Evolutionary conservation across 2,113 vertebrate genomes (phyloP).

Genomic region (Mesocricetus auratus): DNA sequence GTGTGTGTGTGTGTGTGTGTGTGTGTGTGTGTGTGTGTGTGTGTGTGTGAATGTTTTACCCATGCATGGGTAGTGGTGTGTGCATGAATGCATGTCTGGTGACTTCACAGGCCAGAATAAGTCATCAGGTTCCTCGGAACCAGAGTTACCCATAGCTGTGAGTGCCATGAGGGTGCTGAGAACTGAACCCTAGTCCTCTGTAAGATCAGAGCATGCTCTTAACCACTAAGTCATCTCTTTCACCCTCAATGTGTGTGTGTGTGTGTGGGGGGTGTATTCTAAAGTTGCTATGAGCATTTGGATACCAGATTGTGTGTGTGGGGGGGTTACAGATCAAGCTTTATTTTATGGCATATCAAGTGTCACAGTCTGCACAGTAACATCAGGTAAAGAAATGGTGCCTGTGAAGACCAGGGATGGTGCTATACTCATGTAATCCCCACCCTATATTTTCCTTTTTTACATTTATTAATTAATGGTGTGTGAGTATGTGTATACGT

Average conservation of each 20-base stretch:
- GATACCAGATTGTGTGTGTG: background rate
- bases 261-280: background rate
- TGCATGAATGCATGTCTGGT: background rate
- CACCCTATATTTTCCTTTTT: too few species aligned
- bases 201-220: background rate
- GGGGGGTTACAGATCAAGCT: background rate
- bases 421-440: background rate
- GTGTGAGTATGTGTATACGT: too few species aligned
- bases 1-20: too few species aligned
- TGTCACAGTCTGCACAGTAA: background rate
- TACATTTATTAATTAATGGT: too few species aligned
- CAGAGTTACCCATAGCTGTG: background rate
- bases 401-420: background rate
- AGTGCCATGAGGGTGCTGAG: background rate
- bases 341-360: background rate
- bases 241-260: background rate
- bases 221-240: background rate
- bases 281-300: background rate
- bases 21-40: too few species aligned
- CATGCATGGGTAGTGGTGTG: background rate
- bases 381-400: background rate
- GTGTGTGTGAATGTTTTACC: background rate
- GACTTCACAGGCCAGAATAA: background rate
- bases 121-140: background rate
- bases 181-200: background rate